Base-by-base conservation (phyloP, 2,888 invertebrate species). In the Sphecodes monilicornis region DNA sequence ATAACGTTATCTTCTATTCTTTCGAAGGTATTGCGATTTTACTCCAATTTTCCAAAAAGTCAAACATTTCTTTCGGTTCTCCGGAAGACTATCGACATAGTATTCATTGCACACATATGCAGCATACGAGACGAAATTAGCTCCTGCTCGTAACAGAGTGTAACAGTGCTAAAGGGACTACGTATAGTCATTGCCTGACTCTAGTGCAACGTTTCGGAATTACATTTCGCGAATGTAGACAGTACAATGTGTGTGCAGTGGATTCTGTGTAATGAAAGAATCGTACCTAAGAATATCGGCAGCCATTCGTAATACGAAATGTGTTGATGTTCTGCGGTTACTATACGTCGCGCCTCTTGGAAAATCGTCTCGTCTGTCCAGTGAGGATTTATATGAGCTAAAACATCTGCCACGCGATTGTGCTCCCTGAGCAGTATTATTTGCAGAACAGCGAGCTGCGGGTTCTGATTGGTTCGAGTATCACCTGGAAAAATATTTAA, bases 271-370 rank as follows among this genome's bases (percentile, higher is more conserved):
- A 36, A 68, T n/a, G 36, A 22, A 3, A 13, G 26, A 54, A 54
- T 39, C 22, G 57, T 92, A 97, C 98, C 98, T 86, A 98, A 94
- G 46, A 98, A 95, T 66, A 97, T 95, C 0, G 98, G 98, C 64
- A 98, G 95, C 96, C 97, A 98, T 93, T 98, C 98, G 91, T 97
- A 97, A 93, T 97, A 98, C 6, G 97, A 95, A 75, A 98, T 97
- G 82, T 98, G 97, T 95, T 98, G 98, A 93, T 97, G 95, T 94
- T 97, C 96, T 0, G 98, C 98, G 79, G 97, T 96, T 6, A 97
- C 94, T 79, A 98, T 97, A 89, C 97, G 96, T 78, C 97, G 96
- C 0, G 97, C 94, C 94, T 98, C 98, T 94, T 97, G 96, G 94
- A 96, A 98, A 1, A 97, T 92, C 1, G 95, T 95, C 86, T 98